Evolutionary conservation across 2,888 invertebrate species (phyloP), one percentile per base, ranked within the genome.

Genomic region (Drosophila testacea): DNA sequence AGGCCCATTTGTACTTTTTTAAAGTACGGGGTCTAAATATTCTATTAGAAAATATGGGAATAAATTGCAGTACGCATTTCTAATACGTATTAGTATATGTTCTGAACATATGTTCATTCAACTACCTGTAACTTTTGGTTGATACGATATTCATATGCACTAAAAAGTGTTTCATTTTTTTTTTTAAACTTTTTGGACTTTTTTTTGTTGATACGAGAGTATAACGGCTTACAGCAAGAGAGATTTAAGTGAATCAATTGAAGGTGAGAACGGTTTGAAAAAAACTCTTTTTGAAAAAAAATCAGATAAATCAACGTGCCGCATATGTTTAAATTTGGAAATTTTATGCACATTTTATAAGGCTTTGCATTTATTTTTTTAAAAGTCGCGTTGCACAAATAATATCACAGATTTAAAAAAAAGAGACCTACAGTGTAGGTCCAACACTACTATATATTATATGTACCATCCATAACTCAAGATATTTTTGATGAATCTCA

Each of bases 161-260:
- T 92, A 92, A 92, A 92, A 92, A 92, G 85, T 92, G 92, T 92
- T 92, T 92, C 92, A 92, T 91, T 92, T 92, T 90, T 90, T 90
- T 90, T 66, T 74, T 61, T 82, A 62, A 42, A 64, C 54, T 64
- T 66, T 64, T 69, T 66, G 69, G 68, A 79, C 69, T 69, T 68
- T 63, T 34, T 22, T 59, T 27, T 46, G 61, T 54, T 42, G 48
- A 61, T 56, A 67, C 64, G 48, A 66, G 66, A 62, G 52, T 78
- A 44, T 16, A 16, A 16, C 59, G 69, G 73, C 81, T 73, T 68
- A 89, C 90, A 92, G 90, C 90, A 90, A 91, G 88, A 91, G 83
- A 88, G 87, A 85, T 84, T 87, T 78, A 91, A 92, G 91, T 91
- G 83, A 79, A 81, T 80, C 57, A 61, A 27, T 44, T 27, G n/a